These are phyloP conservation scores for Zootermopsis nevadensis DNA, from an alignment of 2,888 invertebrate species.

Conservation along the genomic window DNA sequence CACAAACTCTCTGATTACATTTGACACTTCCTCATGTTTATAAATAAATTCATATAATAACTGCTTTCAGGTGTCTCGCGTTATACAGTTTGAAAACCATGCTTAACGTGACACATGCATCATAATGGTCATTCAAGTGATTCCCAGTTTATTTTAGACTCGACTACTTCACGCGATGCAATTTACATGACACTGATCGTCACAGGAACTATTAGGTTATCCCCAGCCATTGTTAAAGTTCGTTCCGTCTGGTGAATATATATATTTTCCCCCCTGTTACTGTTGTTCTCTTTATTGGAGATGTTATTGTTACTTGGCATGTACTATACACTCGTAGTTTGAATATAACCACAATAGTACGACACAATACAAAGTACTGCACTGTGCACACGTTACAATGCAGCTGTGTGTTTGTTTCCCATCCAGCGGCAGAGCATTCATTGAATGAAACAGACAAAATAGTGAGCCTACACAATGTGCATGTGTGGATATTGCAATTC, in stretches of 20 bases:
- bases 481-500: slow-evolving; percentile 48
- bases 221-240: slow-evolving; percentile 34
- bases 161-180: slow-evolving; percentile 23
- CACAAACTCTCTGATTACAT: too few relatives aligned
- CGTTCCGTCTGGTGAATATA: slow-evolving; percentile 40
- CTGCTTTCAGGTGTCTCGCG: background rate
- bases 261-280: slow-evolving; percentile 21
- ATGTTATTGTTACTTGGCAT: slow-evolving; percentile 49
- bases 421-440: slow-evolving; percentile 41
- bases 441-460: slow-evolving; percentile 50
- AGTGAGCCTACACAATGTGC: slow-evolving; percentile 42
- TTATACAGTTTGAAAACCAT: background rate
- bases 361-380: slow-evolving; percentile 45
- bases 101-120: slow-evolving; percentile 23
- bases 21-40: too few relatives aligned
- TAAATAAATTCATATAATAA: too few relatives aligned
- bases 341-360: slow-evolving; percentile 43
- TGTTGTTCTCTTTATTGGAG: slow-evolving; percentile 35
- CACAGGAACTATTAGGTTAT: slow-evolving; percentile 41
- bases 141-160: slow-evolving; percentile 31
- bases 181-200: slow-evolving; percentile 34
- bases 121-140: slow-evolving; percentile 26
- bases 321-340: slow-evolving; percentile 34
- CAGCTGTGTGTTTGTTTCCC: slow-evolving; percentile 45
- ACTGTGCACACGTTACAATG: slow-evolving; percentile 41